Percentiles rank a stretch among this genome's conserved stretches.
Evolutionary conservation across 53 echinoderm and acorn worm species (phyloP).

Genomic region (Stichopus horrens): DNA sequence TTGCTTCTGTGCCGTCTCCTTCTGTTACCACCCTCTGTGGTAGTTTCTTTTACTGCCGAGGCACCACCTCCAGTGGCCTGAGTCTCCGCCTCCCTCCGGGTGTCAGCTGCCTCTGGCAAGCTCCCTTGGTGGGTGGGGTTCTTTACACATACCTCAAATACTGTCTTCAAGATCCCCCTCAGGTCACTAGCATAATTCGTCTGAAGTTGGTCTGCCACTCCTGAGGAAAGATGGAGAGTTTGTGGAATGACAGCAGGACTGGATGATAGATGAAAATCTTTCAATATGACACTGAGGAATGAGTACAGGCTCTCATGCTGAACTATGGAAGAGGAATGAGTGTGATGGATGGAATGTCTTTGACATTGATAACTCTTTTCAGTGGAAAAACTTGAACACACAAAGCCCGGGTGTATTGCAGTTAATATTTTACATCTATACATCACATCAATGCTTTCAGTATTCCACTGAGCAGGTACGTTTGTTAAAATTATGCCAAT

Average conservation of each 20-base stretch:
- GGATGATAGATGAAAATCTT: too few species aligned
- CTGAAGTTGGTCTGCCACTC: conserved; percentile 98
- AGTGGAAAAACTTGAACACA: too few species aligned
- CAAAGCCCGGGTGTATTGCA: too few species aligned
- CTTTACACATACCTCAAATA: conserved; percentile 73
- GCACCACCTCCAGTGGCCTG: conserved; percentile 21
- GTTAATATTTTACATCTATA: too few species aligned
- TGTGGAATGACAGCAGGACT: background rate
- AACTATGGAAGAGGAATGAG: too few species aligned
- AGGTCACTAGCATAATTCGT: conserved; percentile 96
- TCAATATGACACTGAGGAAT: too few species aligned
- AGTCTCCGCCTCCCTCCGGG: background rate
- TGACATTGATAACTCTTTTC: too few species aligned
- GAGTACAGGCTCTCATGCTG: too few species aligned
- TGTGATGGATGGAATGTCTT: too few species aligned
- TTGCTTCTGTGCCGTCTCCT: conserved; percentile 58
- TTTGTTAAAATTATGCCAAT: too few species aligned
- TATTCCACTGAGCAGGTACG: too few species aligned
- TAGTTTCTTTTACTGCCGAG: background rate
- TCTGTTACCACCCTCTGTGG: background rate
- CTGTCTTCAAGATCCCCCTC: conserved; percentile 90
- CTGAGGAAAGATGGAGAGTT: conserved; percentile 47
- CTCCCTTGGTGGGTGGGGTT: conserved; percentile 48
- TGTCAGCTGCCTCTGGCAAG: conserved; percentile 15
- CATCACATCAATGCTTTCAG: too few species aligned